Evolutionary conservation across 1,140 invertebrate genomes (phyloP).

Genomic region (Leptinotarsa undecemlineata): DNA sequence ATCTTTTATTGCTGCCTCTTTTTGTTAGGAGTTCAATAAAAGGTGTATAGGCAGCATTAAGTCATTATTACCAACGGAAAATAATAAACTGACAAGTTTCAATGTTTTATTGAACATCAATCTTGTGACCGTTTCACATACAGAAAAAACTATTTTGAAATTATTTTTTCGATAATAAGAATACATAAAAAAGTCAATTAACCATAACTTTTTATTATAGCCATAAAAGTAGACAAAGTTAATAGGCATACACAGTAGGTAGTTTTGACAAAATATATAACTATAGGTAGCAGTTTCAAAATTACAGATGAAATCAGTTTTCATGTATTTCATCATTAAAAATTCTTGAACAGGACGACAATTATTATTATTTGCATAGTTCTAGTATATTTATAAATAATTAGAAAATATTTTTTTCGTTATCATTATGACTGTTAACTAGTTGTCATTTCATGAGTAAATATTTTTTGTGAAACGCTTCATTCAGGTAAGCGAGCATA

Average conservation of each 20-base stretch:
- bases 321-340: too few relatives aligned
- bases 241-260: neutral
- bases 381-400: too few relatives aligned
- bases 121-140: neutral
- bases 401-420: too few relatives aligned
- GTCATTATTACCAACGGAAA: neutral
- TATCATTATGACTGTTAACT: too few relatives aligned
- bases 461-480: too few relatives aligned
- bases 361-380: too few relatives aligned
- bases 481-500: too few relatives aligned
- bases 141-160: neutral
- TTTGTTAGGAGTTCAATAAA: slow-evolving; percentile 3
- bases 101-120: slow-evolving; percentile 4
- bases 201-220: neutral
- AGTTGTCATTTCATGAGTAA: too few relatives aligned
- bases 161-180: neutral
- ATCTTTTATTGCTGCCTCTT: neutral
- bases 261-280: neutral
- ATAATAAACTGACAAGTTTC: neutral
- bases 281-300: too few relatives aligned
- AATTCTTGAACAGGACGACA: too few relatives aligned
- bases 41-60: neutral
- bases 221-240: neutral
- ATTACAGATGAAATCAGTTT: too few relatives aligned
- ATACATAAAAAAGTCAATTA: neutral